Evolutionary conservation across 2,888 invertebrate species (phyloP).

Genomic region (Lamellibrachia columna): DNA sequence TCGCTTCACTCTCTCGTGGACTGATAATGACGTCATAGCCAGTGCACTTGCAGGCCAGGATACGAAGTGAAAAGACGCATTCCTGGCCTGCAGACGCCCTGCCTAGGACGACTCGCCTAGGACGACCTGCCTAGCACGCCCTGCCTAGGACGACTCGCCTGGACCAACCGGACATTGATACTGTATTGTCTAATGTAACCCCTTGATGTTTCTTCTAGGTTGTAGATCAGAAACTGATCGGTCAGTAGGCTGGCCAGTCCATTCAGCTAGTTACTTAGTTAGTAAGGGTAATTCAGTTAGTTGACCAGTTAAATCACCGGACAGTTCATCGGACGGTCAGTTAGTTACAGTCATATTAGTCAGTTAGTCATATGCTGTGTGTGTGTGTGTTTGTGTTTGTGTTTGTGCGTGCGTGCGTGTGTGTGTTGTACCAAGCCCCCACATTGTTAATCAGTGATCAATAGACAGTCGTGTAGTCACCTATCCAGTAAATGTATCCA

Average conservation of each 20-base stretch:
- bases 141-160: not conserved
- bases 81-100: not conserved
- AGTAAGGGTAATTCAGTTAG: too few species aligned
- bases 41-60: conserved; percentile 16
- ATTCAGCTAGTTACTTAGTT: too few species aligned
- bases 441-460: not conserved
- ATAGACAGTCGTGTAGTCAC: not conserved
- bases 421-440: too few species aligned
- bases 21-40: not conserved
- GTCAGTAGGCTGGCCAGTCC: too few species aligned
- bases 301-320: too few species aligned
- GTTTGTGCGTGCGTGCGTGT: too few species aligned
- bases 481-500: not conserved
- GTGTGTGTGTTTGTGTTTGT: too few species aligned
- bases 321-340: too few species aligned
- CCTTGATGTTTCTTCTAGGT: not conserved
- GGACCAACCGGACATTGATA: too few species aligned
- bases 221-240: not conserved
- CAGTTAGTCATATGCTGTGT: too few species aligned
- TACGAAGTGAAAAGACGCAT: not conserved
- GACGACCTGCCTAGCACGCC: not conserved
- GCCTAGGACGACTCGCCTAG: not conserved
- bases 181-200: not conserved
- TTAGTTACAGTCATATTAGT: too few species aligned
- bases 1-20: too few species aligned